Evolutionary conservation across 2,888 invertebrate species (phyloP).

Genomic region (Amblyteles armatorius): DNA sequence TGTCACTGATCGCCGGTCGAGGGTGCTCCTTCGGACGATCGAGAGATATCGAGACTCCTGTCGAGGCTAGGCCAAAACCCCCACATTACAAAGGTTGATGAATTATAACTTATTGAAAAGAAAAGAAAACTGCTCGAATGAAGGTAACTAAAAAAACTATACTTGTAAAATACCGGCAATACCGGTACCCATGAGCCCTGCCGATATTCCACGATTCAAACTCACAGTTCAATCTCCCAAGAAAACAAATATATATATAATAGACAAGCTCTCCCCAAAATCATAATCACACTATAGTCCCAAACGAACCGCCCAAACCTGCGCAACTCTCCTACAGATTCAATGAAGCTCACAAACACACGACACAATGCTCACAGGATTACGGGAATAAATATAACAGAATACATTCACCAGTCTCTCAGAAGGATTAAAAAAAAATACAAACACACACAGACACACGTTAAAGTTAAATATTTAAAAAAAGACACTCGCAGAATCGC

Average conservation of each 20-base stretch:
- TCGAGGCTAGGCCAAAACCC: constrained; percentile 70
- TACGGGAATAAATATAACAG: constrained; percentile 66
- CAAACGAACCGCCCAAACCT: constrained; percentile 61
- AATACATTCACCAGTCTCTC: constrained; percentile 63
- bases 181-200: constrained; percentile 47
- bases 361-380: constrained; percentile 68
- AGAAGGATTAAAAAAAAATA: constrained; percentile 48
- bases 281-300: constrained; percentile 38
- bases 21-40: constrained; percentile 43
- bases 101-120: constrained; percentile 55
- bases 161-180: constrained; percentile 53
- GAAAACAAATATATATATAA: neutral
- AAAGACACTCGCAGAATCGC: constrained; percentile 68
- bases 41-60: constrained; percentile 64
- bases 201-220: constrained; percentile 49
- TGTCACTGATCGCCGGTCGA: neutral
- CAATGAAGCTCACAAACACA: constrained; percentile 66
- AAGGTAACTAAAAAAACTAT: constrained; percentile 68
- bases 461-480: constrained; percentile 45
- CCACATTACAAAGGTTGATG: constrained; percentile 72
- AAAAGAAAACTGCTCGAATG: constrained; percentile 68
- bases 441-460: constrained; percentile 57
- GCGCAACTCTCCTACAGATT: constrained; percentile 67
- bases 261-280: constrained; percentile 1
- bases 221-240: constrained; percentile 51